Evolutionary conservation across 2,888 invertebrate genomes (phyloP), one percentile per base, ranked within the genome.

Genomic region (Eristalis pertinax): DNA sequence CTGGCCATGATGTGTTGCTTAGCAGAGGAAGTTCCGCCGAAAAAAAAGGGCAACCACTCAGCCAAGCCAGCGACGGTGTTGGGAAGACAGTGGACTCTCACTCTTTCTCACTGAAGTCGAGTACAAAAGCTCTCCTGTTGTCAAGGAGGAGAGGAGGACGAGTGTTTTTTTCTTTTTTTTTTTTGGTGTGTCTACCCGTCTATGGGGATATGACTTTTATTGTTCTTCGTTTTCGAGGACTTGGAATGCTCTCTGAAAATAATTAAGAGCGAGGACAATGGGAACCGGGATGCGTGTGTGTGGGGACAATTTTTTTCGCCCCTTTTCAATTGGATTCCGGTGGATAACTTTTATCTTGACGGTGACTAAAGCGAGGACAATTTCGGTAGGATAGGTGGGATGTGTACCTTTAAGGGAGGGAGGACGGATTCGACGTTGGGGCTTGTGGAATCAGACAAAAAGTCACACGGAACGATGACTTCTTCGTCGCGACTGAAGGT

Each of bases 201-300:
- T 43, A 43, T 43, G 50, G n/a, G 50, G 19, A 50, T 78, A 58
- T 64, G 65, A 68, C 68, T 68, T 62, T 76, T 67, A 68, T 68
- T 68, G 78, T 58, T 65, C 58, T 41, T 15, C 22, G 29, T 78
- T 50, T 26, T 38, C 13, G 72, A 72, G 63, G 32, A 50, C 43
- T 63, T 43, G 29, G 63, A 43, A 64, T 65, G 26, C 50, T 32
- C 56, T 26, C 15, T 29, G 65, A 64, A 72, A 65, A 65, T 78
- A 78, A 78, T 78, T 78, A 72, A 78, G 60, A 78, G 56, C 65
- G 19, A 22, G 70, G 72, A 78, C 64, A 72, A 72, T 65, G 56
- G 63, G 58, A 32, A 19, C 4, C 19, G 50, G 50, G 19, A 19
- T 50, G n/a, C 19, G 50, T 50, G 19, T 50, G n/a, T 50, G 43